These are phyloP conservation scores for Agrotis clavis DNA, from an alignment of 2,888 invertebrate species.

Conservation along the genomic window DNA sequence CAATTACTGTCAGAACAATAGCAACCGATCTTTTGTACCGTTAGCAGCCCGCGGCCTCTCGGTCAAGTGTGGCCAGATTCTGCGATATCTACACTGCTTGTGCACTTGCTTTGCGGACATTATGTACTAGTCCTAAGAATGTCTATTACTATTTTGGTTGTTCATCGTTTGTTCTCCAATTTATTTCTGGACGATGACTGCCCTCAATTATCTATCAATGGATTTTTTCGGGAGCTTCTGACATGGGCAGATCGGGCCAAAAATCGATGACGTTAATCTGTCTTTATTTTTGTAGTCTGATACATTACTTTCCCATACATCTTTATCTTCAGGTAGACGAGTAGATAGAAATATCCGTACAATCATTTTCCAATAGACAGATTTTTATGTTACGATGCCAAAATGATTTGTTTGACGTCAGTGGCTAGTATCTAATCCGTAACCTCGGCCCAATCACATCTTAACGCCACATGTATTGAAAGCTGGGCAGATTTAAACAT, in stretches of 20 bases:
- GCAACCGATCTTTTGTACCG: conserved; percentile 80
- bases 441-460: conserved; percentile 55
- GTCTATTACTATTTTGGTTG: conserved; percentile 11
- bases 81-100: conserved; percentile 46
- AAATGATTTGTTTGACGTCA: conserved; percentile 55
- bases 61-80: conserved; percentile 65
- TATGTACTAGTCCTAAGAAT: conserved; percentile 23
- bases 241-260: conserved; percentile 17
- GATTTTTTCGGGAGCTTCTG: conserved; percentile 11
- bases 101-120: conserved; percentile 35
- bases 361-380: conserved; percentile 57
- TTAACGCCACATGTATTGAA: conserved; percentile 61
- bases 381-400: conserved; percentile 59
- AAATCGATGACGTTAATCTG: conserved; percentile 32
- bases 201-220: conserved; percentile 9
- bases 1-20: conserved; percentile 89
- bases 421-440: conserved; percentile 47
- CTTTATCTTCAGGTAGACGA: conserved; percentile 31
- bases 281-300: conserved; percentile 32
- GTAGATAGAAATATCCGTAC: conserved; percentile 34
- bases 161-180: conserved; percentile 5
- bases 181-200: conserved; percentile 6
- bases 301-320: conserved; percentile 37
- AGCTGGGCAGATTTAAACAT: conserved; percentile 58
- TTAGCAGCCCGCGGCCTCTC: conserved; percentile 74